Evolutionary conservation across 2,797 vertebrate genomes (phyloP).

Genomic region (Gobionotothen gibberifrons): DNA sequence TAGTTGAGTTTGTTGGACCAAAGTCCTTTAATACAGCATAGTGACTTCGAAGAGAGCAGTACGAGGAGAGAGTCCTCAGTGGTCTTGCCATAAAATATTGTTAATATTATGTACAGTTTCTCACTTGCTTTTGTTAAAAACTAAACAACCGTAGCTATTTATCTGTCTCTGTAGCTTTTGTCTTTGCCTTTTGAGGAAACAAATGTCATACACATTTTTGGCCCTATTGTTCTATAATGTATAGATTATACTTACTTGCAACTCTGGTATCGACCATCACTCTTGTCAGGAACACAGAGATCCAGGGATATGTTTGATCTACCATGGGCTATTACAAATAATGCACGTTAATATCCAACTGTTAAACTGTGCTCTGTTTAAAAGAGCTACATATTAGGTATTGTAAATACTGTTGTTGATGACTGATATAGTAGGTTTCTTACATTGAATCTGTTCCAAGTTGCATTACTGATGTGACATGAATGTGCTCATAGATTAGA

Average conservation of each 20-base stretch:
- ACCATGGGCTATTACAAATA: constrained; percentile 57
- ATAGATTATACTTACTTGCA: constrained; percentile 50
- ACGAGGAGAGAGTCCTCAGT: constrained; percentile 39
- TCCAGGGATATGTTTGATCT: constrained; percentile 67
- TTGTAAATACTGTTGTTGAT: constrained; percentile 73
- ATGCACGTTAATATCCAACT: constrained; percentile 62
- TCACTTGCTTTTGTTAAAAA: constrained; percentile 70
- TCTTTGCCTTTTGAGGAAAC: constrained; percentile 64
- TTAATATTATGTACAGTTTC: constrained; percentile 75
- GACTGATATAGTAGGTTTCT: constrained; percentile 65
- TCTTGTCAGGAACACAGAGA: constrained; percentile 74
- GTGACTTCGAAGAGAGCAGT: constrained; percentile 32
- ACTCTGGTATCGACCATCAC: constrained; percentile 63
- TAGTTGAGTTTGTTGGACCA: constrained; percentile 67
- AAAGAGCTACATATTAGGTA: constrained; percentile 73
- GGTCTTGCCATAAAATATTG: constrained; percentile 63
- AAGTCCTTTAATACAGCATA: constrained; percentile 45
- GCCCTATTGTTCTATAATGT: constrained; percentile 52
- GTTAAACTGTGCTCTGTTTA: constrained; percentile 76
- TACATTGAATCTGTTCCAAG: constrained; percentile 57
- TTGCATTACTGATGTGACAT: constrained; percentile 63
- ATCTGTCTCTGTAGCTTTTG: constrained; percentile 73
- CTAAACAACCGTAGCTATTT: constrained; percentile 62
- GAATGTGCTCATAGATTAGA: constrained; percentile 49
- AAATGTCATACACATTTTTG: constrained; percentile 45